Evolutionary conservation across 2,888 invertebrate genomes (phyloP), one percentile per base, ranked within the genome.

Genomic region (Punctoribates punctum): DNA sequence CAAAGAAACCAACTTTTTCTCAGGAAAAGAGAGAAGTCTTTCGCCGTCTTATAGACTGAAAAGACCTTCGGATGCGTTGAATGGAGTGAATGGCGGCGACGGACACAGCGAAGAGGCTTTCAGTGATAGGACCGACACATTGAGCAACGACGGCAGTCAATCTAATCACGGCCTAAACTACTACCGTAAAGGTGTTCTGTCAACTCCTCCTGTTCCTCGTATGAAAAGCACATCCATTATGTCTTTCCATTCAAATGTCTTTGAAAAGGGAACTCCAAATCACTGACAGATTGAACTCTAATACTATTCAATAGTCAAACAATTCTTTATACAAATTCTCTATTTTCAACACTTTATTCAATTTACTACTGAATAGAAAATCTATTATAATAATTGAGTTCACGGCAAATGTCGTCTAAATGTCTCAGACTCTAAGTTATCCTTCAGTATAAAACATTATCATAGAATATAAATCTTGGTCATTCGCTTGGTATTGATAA

Each of bases 21-120:
- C 4, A 75, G 72, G 72, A 34, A 72, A 75, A 73, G 72, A 72
- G 72, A 48, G 75, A 72, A 75, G 75, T 62, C 72, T 75, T 72
- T 75, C 75, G 23, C 75, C 75, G 25, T 72, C 72, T 73, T 38
- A 67, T 67, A 34, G 67, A 34, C 1, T 67, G n/a, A 67, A 67
- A 25, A 25, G 67, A 38, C n/a, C 67, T 4, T 34, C 67, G 11
- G 67, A 67, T 29, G 1, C 60, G 8, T 34, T 57, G 29, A 62
- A 62, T 27, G 62, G 62, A 1, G n/a, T 54, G 1, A 62, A 15
- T 60, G 65, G 60, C 34, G 62, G 67, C 20, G 67, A 67, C n/a
- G 38, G 38, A 38, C 34, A 34, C 6, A 73, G 57, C 46, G 73
- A 73, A n/a, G 73, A 57, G 34, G 34, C 38, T 9, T n/a, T 60